Evolutionary conservation across 1,140 invertebrate genomes (phyloP).

Genomic region (Solenopsis fugax): DNA sequence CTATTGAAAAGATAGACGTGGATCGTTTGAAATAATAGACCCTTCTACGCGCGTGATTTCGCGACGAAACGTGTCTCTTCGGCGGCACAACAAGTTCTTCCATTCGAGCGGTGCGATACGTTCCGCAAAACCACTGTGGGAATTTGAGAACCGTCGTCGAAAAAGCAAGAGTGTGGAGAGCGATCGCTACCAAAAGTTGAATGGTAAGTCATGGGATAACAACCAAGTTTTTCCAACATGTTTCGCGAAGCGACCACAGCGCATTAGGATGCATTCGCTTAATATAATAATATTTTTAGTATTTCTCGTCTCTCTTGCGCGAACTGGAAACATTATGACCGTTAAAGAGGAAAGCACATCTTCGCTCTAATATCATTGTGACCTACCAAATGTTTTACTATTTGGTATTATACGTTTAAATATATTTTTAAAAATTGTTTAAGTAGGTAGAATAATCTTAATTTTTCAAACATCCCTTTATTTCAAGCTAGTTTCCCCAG

Average conservation of each 20-base stretch:
- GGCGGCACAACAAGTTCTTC: slow-evolving; percentile 42
- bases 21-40: not conserved
- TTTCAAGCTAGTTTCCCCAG: not conserved
- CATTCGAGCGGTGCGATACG: slow-evolving; percentile 57
- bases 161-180: not conserved
- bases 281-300: slow-evolving; percentile 49
- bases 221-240: slow-evolving; percentile 48
- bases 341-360: not conserved
- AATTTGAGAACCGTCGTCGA: slow-evolving; percentile 56
- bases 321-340: not conserved
- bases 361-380: not conserved
- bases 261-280: not conserved
- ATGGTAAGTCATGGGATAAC: slow-evolving; percentile 58
- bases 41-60: not conserved
- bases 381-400: not conserved
- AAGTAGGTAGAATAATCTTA: not conserved
- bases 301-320: not conserved
- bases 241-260: slow-evolving; percentile 1
- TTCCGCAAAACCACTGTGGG: slow-evolving; percentile 42
- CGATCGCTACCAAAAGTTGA: slow-evolving; percentile 57
- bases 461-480: not conserved
- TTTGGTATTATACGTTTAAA: too few relatives aligned
- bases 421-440: not conserved
- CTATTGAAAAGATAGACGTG: not conserved
- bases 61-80: not conserved